A percentile compares a stretch with the other conserved stretches of the same genome.
These are phyloP conservation scores for Siphamia tubifer DNA, from an alignment of 2,113 vertebrate genomes.

Conservation along the genomic window DNA sequence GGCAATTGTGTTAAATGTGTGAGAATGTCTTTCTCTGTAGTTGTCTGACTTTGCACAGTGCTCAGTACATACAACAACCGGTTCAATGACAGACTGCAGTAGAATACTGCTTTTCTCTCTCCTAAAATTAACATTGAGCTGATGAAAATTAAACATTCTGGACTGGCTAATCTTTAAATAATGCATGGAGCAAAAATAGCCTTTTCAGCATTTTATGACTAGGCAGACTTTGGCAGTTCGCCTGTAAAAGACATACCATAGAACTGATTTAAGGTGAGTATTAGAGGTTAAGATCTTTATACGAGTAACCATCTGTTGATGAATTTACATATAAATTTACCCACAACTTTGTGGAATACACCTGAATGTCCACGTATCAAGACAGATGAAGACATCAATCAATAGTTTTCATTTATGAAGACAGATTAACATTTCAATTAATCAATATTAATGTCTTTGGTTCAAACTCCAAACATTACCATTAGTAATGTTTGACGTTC, in stretches of 20 bases:
- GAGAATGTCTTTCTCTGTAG: background rate
- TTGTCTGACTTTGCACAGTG: background rate
- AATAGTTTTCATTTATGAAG: constrained; percentile 3
- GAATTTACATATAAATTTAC: background rate
- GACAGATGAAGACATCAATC: background rate
- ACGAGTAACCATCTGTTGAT: background rate
- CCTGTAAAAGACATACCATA: constrained; percentile 24
- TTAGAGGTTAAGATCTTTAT: background rate
- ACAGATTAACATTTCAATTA: constrained; percentile 32
- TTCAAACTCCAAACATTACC: constrained; percentile 48
- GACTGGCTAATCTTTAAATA: constrained; percentile 14
- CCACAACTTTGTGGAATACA: background rate
- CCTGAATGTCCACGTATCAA: background rate
- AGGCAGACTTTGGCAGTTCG: background rate
- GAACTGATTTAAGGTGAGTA: background rate
- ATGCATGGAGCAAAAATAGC: constrained; percentile 9
- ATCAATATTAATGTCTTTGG: constrained; percentile 47
- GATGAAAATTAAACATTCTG: constrained; percentile 20
- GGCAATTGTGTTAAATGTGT: background rate
- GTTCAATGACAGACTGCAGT: background rate
- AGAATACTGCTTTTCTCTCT: background rate
- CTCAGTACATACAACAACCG: background rate
- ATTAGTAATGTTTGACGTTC: constrained; percentile 48
- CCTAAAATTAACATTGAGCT: background rate
- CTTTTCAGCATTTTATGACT: background rate